Evolutionary conservation across 2,888 invertebrate genomes (phyloP), one percentile per base, ranked within the genome.

Genomic region (Imbricaverruca yamaguchii): DNA sequence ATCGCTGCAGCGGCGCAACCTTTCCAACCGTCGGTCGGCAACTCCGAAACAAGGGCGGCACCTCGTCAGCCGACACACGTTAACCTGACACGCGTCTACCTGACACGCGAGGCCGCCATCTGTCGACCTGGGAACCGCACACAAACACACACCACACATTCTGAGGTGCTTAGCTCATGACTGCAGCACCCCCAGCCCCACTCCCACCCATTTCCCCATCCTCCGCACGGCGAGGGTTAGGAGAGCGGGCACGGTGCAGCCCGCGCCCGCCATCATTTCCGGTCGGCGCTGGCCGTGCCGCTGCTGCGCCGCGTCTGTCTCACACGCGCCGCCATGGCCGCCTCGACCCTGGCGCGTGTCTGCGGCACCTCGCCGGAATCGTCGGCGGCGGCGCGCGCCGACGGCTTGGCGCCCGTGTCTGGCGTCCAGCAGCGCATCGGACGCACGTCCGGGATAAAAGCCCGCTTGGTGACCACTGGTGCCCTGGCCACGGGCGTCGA

Each of bases 301-400:
- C 74, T 55, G 18, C 55, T 53, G 74, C 74, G 74, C 18, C 74
- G 74, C 53, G 74, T 74, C 55, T 55, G 74, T 9, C 74, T 18
- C 55, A 74, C 53, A 3, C 74, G 74, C 74, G 74, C 74, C 74
- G 74, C 74, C 74, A 74, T 53, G 21, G 74, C 74, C 74, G 74
- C 74, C 53, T 74, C 74, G 74, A 21, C 74, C 0, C 74, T 18
- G 18, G 74, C 53, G 74, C 74, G 74, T 21, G 74, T 74, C 53
- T 74, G 74, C 53, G 74, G 74, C 74, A 74, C 53, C 39, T 69
- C 69, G 21, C 55, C 74, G 74, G 53, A 8, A 6, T 21, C 25
- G 25, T 12, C 8, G 8, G 53, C 69, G 69, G 7, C 10, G 55
- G 21, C 53, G 74, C 74, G 74, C 18, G 74, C 15, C 6, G 74